Base-by-base conservation (phyloP, 2,797 vertebrate species). In the Anas flavirostris region DNA sequence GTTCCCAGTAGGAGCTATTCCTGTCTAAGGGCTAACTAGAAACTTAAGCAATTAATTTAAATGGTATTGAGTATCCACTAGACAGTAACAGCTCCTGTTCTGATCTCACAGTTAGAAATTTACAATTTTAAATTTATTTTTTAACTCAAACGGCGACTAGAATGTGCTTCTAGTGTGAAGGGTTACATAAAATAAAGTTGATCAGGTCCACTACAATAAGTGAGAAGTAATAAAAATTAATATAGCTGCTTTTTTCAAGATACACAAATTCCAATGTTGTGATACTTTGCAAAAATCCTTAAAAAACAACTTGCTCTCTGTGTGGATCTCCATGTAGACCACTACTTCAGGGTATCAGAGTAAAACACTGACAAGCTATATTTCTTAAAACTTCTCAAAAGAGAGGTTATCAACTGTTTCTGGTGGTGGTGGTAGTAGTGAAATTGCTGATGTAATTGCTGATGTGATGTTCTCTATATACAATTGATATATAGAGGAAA, bases 1-100 rank as follows among this genome's bases (percentile, higher is more conserved):
- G 67, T 81, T 95, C 62, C 94, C n/a, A 90, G 3, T 29, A 91
- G 94, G 84, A 93, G 77, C 80, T 94, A 9, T 86, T 96, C 50
- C 68, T 88, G 82, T 83, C 85, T 97, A 75, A 79, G 80, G 86
- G 44, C 75, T 97, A 90, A 90, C 91, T 91, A 94, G 23, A 26
- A 96, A 95, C 93, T 67, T 96, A 95, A 88, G 87, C 82, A 80
- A 84, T 97, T 96, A 81, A 94, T 97, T 95, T 95, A 92, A 95
- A 95, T 90, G 68, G 35, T 88, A 56, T 73, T 88, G 79, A 92
- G 72, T 86, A 86, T 55, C 69, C 74, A 66, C 44, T 81, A 41
- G 14, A 88, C 62, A 88, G 68, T 60, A 95, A 94, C 91, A 83
- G 68, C 22, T 94, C 16, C 64, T 79, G 69, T 93, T 97, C 74